Conservation (phyloP, 2,888 invertebrate species). For the Odontomyia ornata region DNA sequence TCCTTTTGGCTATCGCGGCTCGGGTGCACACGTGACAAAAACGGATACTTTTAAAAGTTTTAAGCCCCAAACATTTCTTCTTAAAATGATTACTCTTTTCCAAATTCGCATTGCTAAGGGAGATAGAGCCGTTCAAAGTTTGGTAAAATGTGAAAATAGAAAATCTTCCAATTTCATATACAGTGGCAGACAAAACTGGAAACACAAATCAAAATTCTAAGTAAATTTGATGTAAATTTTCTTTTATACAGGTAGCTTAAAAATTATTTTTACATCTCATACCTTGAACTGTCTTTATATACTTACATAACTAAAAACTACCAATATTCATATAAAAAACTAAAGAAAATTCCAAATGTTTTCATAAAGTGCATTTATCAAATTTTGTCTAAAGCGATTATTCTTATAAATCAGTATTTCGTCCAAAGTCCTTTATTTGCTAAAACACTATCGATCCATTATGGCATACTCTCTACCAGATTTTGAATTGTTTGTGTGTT, state of each 20-base stretch:
- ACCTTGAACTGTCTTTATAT: neutral
- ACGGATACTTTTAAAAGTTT: too few relatives aligned
- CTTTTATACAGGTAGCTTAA: neutral
- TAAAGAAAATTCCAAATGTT: neutral
- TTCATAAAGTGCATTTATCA: neutral
- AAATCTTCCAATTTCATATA: too few relatives aligned
- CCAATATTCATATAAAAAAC: neutral
- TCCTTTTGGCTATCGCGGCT: too few relatives aligned
- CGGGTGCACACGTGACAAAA: too few relatives aligned
- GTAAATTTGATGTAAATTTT: slow-evolving; percentile 5
- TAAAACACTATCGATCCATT: neutral
- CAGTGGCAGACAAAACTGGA: neutral
- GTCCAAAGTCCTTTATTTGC: slow-evolving; percentile 7
- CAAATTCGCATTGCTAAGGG: too few relatives aligned
- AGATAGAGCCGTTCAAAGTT: too few relatives aligned
- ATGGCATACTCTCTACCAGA: slow-evolving; percentile 15
- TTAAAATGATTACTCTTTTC: too few relatives aligned
- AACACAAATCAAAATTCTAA: neutral
- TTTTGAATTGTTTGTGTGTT: neutral
- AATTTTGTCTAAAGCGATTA: neutral
- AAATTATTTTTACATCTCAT: neutral
- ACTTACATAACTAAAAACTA: neutral
- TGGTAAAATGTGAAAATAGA: too few relatives aligned
- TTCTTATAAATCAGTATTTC: neutral
- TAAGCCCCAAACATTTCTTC: too few relatives aligned